Percentiles rank a stretch among this genome's conserved stretches.
Conservation (phyloP, 35 echinoderm and acorn worm species). For the Anneissia japonica region DNA sequence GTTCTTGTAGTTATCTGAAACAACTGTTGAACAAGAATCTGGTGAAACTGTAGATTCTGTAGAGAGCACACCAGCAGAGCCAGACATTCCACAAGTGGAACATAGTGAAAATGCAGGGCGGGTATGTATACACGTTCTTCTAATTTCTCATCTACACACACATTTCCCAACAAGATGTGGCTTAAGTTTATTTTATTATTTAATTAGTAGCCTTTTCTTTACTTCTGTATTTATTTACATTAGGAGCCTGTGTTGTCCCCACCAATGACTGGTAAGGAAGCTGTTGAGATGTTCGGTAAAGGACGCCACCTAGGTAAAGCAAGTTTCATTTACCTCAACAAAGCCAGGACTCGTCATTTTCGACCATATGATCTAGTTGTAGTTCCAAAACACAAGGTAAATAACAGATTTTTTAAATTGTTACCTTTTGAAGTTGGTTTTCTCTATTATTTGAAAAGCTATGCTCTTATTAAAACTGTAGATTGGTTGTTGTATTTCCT, state of each 20-base stretch:
- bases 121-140: background rate
- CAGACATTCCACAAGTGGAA: background rate
- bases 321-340: slow-evolving; percentile 77
- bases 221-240: background rate
- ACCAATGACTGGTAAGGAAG: slow-evolving; percentile 90
- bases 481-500: no score
- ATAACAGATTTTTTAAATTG: no score
- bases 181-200: background rate
- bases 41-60: background rate
- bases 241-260: slow-evolving; percentile 9
- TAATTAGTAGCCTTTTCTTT: background rate
- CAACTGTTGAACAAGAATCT: background rate
- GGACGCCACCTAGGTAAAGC: slow-evolving; percentile 84
- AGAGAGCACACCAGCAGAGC: background rate
- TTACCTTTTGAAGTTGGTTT: no score
- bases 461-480: no score
- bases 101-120: background rate
- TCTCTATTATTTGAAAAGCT: no score
- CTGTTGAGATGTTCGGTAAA: slow-evolving; percentile 90
- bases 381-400: slow-evolving; percentile 92
- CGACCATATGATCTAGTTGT: slow-evolving; percentile 71
- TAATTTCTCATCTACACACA: no score
- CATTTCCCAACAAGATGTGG: background rate
- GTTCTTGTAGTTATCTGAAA: background rate
- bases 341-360: slow-evolving; percentile 52